Conservation (phyloP, 2,797 vertebrate species). For the Danio aesculapii region DNA sequence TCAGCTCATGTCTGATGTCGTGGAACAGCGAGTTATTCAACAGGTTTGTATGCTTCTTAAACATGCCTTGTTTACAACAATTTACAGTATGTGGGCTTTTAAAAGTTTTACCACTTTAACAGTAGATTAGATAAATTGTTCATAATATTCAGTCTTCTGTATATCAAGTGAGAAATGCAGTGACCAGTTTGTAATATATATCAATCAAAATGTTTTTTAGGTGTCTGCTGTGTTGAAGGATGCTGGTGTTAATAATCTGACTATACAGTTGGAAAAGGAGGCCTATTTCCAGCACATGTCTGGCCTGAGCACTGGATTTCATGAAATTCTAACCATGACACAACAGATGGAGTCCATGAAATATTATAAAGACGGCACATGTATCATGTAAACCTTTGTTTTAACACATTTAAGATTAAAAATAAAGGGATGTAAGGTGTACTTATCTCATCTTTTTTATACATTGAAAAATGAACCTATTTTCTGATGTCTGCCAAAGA, state of each 20-base stretch:
- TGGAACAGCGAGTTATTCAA: conserved; percentile 95
- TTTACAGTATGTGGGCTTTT: neutral
- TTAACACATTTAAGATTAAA: conserved; percentile 64
- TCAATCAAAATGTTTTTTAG: conserved; percentile 66
- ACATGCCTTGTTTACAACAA: neutral
- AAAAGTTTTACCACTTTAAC: neutral
- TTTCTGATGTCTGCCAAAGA: neutral
- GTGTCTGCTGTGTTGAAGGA: conserved; percentile 94
- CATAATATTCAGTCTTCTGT: no score
- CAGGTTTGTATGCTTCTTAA: conserved; percentile 79
- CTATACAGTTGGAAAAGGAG: conserved; percentile 97
- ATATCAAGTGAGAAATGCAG: no score
- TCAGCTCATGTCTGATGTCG: conserved; percentile 91
- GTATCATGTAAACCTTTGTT: conserved; percentile 86
- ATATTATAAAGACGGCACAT: conserved; percentile 92
- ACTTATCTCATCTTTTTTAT: conserved; percentile 16
- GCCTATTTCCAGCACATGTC: conserved; percentile 99
- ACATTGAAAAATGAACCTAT: conserved; percentile 39
- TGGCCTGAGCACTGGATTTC: conserved; percentile 94
- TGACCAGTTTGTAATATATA: no score
- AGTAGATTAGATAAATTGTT: neutral
- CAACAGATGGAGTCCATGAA: conserved; percentile 95
- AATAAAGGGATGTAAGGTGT: conserved; percentile 23
- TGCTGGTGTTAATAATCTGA: conserved; percentile 93
- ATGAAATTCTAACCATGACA: conserved; percentile 94